Evolutionary conservation across 2,797 vertebrate species (phyloP), one percentile per base, ranked within the genome.

Genomic region (Pseudomugil gertrudae): DNA sequence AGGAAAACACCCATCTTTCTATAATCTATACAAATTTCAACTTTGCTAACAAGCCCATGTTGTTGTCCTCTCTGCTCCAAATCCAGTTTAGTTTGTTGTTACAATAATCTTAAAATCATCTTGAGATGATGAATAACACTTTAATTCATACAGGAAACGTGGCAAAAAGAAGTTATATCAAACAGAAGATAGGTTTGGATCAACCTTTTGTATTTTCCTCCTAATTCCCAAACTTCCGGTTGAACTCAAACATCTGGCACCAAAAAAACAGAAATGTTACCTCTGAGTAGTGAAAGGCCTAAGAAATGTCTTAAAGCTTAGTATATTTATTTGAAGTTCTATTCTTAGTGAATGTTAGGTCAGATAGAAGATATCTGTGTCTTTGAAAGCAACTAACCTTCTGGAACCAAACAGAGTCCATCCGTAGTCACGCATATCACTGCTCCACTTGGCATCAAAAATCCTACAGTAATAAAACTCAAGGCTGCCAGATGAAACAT

Each of bases 401-500:
- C 66, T 81, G 83, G 87, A 88, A 84, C 77, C 77, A 84, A 91
- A 73, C 70, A 52, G 24, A 77, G 63, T 72, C 77, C 70, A 63
- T 81, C 79, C 84, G 89, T 74, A 88, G 79, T 81, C 87, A 80
- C 81, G 84, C 86, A 84, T 86, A 82, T 87, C 82, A 72, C 86
- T 90, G 85, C 78, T 87, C 87, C 75, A 89, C 70, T 87, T 84
- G 84, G 83, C 86, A 53, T 79, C 79, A 59, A 36, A 43, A 67
- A 54, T 70, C 52, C 11, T 14, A 51, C 32, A 55, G 51, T 79
- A 63, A 87, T 81, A 81, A 70, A 77, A 65, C 69, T 72, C 63
- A 64, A 11, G 26, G 58, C 52, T 24, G n/a, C 61, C 69, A 73
- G 78, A 72, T 47, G 53, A 72, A 87, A 89, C 63, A 69, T 88